Base-by-base conservation (phyloP, 2,888 invertebrate genomes). In the Agapostemon virescens region DNA sequence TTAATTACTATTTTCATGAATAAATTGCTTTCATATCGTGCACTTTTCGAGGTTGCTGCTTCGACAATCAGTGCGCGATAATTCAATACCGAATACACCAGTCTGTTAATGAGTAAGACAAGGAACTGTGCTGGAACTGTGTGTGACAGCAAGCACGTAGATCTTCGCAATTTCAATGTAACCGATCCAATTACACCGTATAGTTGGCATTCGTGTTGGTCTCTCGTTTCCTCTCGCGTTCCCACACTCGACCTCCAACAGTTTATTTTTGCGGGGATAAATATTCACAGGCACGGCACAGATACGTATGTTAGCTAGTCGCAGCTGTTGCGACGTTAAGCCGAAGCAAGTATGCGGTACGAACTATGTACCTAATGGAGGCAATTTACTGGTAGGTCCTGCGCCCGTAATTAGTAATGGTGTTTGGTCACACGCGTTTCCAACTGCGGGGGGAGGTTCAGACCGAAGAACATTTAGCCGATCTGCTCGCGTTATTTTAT, bases 331-430 rank as follows among this genome's bases (percentile, higher is more conserved):
- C 84, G 68, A 85, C 85, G 86, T 74, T 84, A 77, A 84, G 79
- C 76, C 74, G 72, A 80, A 74, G 75, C 76, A 82, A 79, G 83
- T 83, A 70, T 69, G 80, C 84, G 82, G 76, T 69, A 63, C 80
- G 77, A 76, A 74, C 79, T 74, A 75, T 74, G 84, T 55, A 76
- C 71, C 78, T 86, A 86, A 85, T 82, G 84, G 82, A 68, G 76
- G 84, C 79, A 86, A 85, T 86, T 85, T 84, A 85, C 82, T 78
- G 74, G 80, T 80, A 82, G 64, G 71, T 80, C 49, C 76, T 33
- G 75, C n/a, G 70, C 74, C 71, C 75, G 84, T 85, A 85, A 85
- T 85, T 85, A 86, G 84, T 86, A 84, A 86, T 82, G 84, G 84
- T 82, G 77, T 85, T 85, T 86, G 84, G 86, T 78, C 82, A 79